Percentiles rank a stretch among this genome's conserved stretches.
Conservation (phyloP, 2,888 invertebrate genomes). For the Malthinus flaveolus region DNA sequence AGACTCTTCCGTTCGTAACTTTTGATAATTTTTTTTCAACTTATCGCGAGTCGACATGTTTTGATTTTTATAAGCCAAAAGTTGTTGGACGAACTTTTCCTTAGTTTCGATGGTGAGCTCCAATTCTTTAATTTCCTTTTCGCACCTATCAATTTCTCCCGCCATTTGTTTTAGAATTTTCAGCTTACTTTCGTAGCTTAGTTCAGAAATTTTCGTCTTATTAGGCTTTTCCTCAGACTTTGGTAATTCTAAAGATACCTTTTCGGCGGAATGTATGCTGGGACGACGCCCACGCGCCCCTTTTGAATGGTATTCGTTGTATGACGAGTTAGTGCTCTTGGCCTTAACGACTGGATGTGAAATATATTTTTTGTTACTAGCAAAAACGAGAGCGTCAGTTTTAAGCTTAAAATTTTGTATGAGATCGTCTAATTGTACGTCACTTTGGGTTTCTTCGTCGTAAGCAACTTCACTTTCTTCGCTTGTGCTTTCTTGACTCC, state of each 20-base stretch:
- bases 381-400: conserved; percentile 68
- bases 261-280: conserved; percentile 52
- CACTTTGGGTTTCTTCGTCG: conserved; percentile 65
- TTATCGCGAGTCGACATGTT: conserved; percentile 57
- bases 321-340: conserved; percentile 45
- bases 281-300: conserved; percentile 51
- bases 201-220: background rate
- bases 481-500: conserved; percentile 47
- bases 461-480: conserved; percentile 53
- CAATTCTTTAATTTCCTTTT: conserved; percentile 72
- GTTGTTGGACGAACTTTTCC: conserved; percentile 73
- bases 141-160: conserved; percentile 65
- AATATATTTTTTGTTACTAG: conserved; percentile 38
- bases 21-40: conserved; percentile 65
- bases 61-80: conserved; percentile 62
- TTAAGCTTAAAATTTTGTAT: conserved; percentile 73
- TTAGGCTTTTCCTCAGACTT: background rate
- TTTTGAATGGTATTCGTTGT: conserved; percentile 46
- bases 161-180: conserved; percentile 50
- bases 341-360: conserved; percentile 24
- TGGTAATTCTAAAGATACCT: conserved; percentile 31
- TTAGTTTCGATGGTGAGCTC: conserved; percentile 71
- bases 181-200: conserved; percentile 43
- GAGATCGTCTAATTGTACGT: conserved; percentile 69
- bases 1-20: conserved; percentile 63